A percentile compares a stretch with the other conserved stretches of the same genome.
Evolutionary conservation across 2,797 vertebrate genomes (phyloP).

Genomic region (Siniperca obscura): DNA sequence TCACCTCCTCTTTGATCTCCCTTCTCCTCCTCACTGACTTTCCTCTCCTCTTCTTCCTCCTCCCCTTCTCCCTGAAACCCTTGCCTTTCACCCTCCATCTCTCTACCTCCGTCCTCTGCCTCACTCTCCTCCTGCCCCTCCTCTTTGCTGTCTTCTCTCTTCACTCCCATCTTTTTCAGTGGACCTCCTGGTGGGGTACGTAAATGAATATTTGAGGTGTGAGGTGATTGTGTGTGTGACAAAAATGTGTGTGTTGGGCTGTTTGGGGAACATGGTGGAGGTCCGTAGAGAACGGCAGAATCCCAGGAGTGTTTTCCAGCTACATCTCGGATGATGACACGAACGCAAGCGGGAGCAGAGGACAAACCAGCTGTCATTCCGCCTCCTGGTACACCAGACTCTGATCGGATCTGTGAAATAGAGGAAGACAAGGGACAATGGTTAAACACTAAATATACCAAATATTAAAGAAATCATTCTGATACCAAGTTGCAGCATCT

Average conservation of each 20-base stretch:
- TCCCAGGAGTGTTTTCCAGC: slow-evolving; percentile 99
- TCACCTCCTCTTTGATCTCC: slow-evolving; percentile 77
- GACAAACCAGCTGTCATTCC: slow-evolving; percentile 94
- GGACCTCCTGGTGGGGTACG: slow-evolving; percentile 73
- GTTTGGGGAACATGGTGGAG: slow-evolving; percentile 84
- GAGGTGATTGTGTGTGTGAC: slow-evolving; percentile 61
- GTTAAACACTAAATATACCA: background rate
- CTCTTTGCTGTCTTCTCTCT: slow-evolving; percentile 75
- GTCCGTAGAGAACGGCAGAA: slow-evolving; percentile 95
- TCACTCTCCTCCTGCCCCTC: slow-evolving; percentile 80
- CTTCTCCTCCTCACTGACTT: slow-evolving; percentile 78
- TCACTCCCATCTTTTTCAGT: slow-evolving; percentile 76
- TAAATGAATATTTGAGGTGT: slow-evolving; percentile 58
- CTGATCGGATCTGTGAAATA: slow-evolving; percentile 91
- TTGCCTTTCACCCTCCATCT: slow-evolving; percentile 66
- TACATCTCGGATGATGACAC: slow-evolving; percentile 95
- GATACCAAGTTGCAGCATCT: background rate
- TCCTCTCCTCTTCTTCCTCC: slow-evolving; percentile 59
- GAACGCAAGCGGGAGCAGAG: slow-evolving; percentile 92
- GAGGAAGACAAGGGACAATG: background rate
- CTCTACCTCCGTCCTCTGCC: slow-evolving; percentile 76
- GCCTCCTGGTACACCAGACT: slow-evolving; percentile 93
- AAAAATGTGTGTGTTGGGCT: slow-evolving; percentile 67
- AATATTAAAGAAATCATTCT: background rate
- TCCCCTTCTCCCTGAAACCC: slow-evolving; percentile 79